These are phyloP conservation scores for Ischnura elegans DNA, from an alignment of 2,888 invertebrate genomes.

Conservation along the genomic window DNA sequence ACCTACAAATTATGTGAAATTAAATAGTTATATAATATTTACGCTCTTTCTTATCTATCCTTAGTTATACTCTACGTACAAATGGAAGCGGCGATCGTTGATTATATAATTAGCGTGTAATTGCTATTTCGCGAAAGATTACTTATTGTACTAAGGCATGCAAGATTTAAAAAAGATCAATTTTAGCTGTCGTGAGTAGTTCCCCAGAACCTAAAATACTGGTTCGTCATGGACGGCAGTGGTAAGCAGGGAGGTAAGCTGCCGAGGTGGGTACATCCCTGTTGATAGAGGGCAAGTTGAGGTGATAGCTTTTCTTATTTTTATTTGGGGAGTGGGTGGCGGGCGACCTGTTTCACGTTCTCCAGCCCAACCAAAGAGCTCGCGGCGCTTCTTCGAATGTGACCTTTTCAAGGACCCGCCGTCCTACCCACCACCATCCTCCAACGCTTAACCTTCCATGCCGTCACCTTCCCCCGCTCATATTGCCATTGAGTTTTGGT, in stretches of 20 bases:
- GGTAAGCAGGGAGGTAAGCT: neutral
- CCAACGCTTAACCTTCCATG: neutral
- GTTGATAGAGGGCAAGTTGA: neutral
- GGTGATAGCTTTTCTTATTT: neutral
- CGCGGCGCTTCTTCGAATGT: slow-evolving; percentile 34
- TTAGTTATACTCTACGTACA: too few species aligned
- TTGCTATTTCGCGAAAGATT: too few species aligned
- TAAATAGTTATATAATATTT: too few species aligned
- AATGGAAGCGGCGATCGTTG: too few species aligned
- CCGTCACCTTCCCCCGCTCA: neutral
- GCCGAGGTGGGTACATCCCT: neutral
- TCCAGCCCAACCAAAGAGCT: slow-evolving; percentile 28
- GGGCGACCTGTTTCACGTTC: slow-evolving; percentile 27
- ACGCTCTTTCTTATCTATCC: too few species aligned
- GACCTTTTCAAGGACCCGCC: slow-evolving; percentile 57
- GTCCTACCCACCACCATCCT: slow-evolving; percentile 1
- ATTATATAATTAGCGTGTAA: too few species aligned
- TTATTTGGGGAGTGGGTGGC: slow-evolving; percentile 18
- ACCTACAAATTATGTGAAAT: too few species aligned
- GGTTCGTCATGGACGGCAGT: neutral
- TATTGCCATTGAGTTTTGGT: neutral
- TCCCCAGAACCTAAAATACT: neutral
- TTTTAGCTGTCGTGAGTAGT: too few species aligned
- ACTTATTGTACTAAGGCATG: too few species aligned
- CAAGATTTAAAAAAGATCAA: too few species aligned